phyloP scores from a whole-genome alignment of 2,797 vertebrate genomes.

The Pipistrellus pygmaeus region DNA sequence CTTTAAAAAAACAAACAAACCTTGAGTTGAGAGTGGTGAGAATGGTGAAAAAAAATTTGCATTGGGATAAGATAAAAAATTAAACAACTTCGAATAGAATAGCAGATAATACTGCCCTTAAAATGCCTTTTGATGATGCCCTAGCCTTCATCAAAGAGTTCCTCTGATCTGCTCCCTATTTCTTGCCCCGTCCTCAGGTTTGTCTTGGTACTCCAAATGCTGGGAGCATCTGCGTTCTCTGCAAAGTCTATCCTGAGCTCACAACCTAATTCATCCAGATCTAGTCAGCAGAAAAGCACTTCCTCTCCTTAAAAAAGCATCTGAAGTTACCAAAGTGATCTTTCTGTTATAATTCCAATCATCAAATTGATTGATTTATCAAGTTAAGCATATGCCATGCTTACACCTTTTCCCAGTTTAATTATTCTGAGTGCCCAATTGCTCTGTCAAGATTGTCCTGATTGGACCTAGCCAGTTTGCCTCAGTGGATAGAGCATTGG shows the following conservation, averaged over 20 bases:
- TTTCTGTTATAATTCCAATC: accelerated
- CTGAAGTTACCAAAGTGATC: no score
- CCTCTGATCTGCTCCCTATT: neutral
- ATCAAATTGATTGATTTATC: no score
- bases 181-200: neutral
- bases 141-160: neutral
- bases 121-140: neutral
- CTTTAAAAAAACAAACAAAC: neutral
- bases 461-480: no score
- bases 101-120: neutral
- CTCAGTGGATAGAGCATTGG: no score
- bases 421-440: neutral
- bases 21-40: neutral
- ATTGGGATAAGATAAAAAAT: neutral
- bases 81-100: neutral
- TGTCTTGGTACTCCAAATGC: neutral
- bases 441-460: neutral
- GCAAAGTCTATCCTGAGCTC: neutral
- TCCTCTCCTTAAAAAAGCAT: neutral
- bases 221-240: neutral
- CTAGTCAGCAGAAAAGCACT: neutral
- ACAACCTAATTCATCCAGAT: no score
- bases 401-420: neutral
- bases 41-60: no score
- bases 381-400: neutral